Conservation (phyloP, 1,140 invertebrate species). For the Melipona quadrifasciata region DNA sequence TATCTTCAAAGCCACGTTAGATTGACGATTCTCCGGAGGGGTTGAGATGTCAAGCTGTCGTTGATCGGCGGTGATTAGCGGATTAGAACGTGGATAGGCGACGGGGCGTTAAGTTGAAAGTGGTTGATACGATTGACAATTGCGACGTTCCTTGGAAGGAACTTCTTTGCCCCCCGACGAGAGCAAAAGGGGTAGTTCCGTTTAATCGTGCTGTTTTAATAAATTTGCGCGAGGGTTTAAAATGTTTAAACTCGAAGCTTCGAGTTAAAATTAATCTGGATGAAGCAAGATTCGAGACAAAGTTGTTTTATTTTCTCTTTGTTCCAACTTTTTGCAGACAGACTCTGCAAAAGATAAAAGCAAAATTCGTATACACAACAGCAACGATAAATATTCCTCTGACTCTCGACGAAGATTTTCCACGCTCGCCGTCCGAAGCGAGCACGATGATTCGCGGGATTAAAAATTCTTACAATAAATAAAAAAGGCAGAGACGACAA, state of each 20-base stretch:
- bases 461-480: neutral
- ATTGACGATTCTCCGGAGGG: neutral
- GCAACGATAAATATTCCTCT: too few relatives aligned
- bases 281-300: too few relatives aligned
- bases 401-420: too few relatives aligned
- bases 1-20: neutral
- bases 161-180: neutral
- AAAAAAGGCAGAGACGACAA: neutral
- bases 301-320: too few relatives aligned
- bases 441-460: neutral
- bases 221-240: too few relatives aligned
- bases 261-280: too few relatives aligned
- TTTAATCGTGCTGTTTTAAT: neutral
- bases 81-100: neutral
- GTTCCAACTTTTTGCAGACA: too few relatives aligned
- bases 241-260: too few relatives aligned
- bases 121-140: neutral
- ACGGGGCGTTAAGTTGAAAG: neutral
- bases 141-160: neutral
- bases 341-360: too few relatives aligned
- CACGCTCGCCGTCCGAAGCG: neutral
- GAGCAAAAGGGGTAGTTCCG: neutral
- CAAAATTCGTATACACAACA: too few relatives aligned
- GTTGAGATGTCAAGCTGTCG: neutral
- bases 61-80: neutral